Percentiles rank a stretch among this genome's conserved stretches.
Conservation (phyloP, 2,888 invertebrate genomes). For the Xanthia icteritia region DNA sequence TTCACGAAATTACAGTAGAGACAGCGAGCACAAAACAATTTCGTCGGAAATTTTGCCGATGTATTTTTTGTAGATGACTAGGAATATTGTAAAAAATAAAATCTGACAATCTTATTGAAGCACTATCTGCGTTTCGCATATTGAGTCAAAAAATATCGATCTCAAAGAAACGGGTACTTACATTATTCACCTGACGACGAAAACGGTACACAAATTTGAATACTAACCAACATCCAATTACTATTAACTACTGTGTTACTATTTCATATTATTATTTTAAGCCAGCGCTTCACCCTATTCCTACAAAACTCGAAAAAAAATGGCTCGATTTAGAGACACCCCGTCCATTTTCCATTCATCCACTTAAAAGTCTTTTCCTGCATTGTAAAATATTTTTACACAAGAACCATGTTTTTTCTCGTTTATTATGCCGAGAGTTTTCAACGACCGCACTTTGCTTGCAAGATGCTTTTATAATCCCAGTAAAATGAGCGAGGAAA, state of each 20-base stretch:
- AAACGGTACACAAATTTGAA: not conserved
- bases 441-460: constrained; percentile 57
- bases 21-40: not conserved
- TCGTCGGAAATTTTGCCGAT: not conserved
- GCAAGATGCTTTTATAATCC: constrained; percentile 60
- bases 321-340: not conserved
- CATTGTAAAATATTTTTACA: constrained; percentile 41
- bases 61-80: not conserved
- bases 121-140: not conserved
- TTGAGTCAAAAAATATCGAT: not conserved
- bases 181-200: not conserved
- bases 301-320: not conserved
- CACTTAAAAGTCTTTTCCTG: constrained; percentile 31
- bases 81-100: not conserved
- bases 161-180: no score
- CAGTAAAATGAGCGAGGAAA: constrained; percentile 51
- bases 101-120: not conserved
- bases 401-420: constrained; percentile 48
- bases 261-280: not conserved
- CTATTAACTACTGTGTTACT: not conserved
- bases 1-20: not conserved
- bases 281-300: not conserved
- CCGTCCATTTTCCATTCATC: constrained; percentile 17
- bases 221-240: not conserved
- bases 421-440: constrained; percentile 60